Conservation (phyloP, 23 tunicate genomes). For the Halocynthia aurantium region DNA sequence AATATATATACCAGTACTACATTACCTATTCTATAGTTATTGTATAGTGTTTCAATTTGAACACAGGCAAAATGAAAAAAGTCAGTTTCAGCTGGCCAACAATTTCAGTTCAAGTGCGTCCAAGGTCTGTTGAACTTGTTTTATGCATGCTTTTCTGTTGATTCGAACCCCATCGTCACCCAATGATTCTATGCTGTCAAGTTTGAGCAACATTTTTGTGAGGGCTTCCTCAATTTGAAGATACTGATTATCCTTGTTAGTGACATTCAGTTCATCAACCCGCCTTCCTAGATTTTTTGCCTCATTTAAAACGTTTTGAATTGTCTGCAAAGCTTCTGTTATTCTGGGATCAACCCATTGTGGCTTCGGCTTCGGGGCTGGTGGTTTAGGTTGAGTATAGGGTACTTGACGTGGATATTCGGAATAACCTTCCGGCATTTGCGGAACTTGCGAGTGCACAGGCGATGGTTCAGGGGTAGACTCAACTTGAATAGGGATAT, state of each 20-base stretch:
- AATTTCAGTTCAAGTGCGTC: constrained; percentile 63
- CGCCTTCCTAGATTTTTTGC: constrained; percentile 37
- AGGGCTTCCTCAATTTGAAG: constrained; percentile 45
- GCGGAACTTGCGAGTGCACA: too few relatives aligned
- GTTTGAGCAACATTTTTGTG: constrained; percentile 33
- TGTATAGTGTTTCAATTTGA: neutral
- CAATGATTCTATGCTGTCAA: constrained; percentile 66
- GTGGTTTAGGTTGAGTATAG: constrained; percentile 16
- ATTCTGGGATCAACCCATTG: constrained; percentile 29
- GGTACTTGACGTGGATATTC: neutral
- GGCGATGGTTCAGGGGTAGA: too few relatives aligned
- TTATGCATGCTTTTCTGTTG: constrained; percentile 54
- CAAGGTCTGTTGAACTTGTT: constrained; percentile 68
- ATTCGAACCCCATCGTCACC: constrained; percentile 46
- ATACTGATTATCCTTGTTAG: constrained; percentile 41
- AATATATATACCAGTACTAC: too few relatives aligned
- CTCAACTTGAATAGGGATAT: too few relatives aligned
- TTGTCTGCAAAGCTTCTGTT: constrained; percentile 8
- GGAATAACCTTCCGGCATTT: neutral
- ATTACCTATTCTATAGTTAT: too few relatives aligned
- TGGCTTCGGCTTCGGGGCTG: constrained; percentile 9
- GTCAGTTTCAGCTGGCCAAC: constrained; percentile 8
- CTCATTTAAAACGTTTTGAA: constrained; percentile 16
- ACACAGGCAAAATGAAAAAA: neutral
- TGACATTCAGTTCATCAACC: constrained; percentile 35